Conservation (phyloP, 2,888 invertebrate genomes). For the Andrena marginata region DNA sequence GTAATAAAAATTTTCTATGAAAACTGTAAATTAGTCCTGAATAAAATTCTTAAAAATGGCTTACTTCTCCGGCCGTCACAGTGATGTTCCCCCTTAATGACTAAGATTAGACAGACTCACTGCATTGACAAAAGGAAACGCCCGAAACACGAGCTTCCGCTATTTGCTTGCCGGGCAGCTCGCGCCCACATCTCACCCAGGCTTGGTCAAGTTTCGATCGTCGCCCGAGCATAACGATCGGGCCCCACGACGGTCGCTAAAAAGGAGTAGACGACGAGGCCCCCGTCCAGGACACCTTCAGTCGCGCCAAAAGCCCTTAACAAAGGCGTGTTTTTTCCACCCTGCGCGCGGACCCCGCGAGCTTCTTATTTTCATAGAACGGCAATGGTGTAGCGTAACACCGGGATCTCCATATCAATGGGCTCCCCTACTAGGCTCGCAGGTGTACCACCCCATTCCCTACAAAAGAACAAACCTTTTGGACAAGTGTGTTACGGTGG, state of each 20-base stretch:
- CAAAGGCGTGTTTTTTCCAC: constrained; percentile 63
- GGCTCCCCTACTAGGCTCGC: constrained; percentile 81
- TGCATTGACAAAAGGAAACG: too few relatives aligned
- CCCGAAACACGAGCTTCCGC: constrained; percentile 16
- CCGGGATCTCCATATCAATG: constrained; percentile 83
- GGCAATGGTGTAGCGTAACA: constrained; percentile 81
- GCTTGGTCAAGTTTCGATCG: constrained; percentile 60
- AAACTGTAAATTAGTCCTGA: too few relatives aligned
- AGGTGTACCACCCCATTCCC: constrained; percentile 83
- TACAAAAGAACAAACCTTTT: constrained; percentile 77
- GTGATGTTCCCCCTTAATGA: too few relatives aligned
- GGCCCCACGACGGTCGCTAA: constrained; percentile 29
- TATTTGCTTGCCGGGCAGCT: background rate
- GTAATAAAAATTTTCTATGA: too few relatives aligned
- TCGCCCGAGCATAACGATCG: constrained; percentile 50
- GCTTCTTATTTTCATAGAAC: constrained; percentile 77
- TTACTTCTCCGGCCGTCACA: too few relatives aligned
- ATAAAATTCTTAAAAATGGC: too few relatives aligned
- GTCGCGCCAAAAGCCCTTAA: constrained; percentile 50
- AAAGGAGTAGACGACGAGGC: constrained; percentile 49
- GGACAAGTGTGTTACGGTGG: constrained; percentile 82
- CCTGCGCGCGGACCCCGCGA: constrained; percentile 32
- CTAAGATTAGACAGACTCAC: too few relatives aligned
- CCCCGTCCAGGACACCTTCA: constrained; percentile 1
- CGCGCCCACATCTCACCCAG: constrained; percentile 29